Conservation (phyloP, 2,888 invertebrate species). For the Nycteola revayana region DNA sequence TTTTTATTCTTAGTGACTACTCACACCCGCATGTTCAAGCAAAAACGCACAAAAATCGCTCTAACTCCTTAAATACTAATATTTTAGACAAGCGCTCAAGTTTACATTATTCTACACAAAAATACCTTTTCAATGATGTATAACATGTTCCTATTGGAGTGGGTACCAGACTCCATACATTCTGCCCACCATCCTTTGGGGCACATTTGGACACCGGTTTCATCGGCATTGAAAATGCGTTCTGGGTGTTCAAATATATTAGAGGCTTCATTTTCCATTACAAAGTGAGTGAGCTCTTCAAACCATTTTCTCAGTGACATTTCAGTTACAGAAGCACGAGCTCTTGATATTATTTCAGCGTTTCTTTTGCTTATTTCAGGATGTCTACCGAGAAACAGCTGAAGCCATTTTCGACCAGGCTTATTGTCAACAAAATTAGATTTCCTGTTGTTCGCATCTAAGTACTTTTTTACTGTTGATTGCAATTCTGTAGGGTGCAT, state of each 20-base stretch:
- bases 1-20: too few species aligned
- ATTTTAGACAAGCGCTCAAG: too few species aligned
- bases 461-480: too few species aligned
- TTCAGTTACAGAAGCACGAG: constrained; percentile 7
- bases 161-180: too few species aligned
- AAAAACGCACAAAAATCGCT: too few species aligned
- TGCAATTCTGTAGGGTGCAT: too few species aligned
- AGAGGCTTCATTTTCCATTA: constrained; percentile 1
- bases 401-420: constrained; percentile 6
- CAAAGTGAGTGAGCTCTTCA: constrained; percentile 3
- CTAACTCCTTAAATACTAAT: too few species aligned
- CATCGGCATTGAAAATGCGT: constrained; percentile 7
- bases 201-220: constrained; percentile 11
- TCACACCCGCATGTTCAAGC: too few species aligned
- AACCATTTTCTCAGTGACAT: constrained; percentile 5
- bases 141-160: too few species aligned
- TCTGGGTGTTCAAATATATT: constrained; percentile 5
- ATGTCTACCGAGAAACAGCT: constrained; percentile 6
- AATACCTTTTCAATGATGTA: too few species aligned
- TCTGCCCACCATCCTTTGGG: too few species aligned
- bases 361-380: constrained; percentile 10
- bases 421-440: constrained; percentile 3
- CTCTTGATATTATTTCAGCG: constrained; percentile 6
- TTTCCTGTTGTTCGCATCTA: constrained; percentile 5
- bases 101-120: too few species aligned